Conservation (phyloP, 2,888 invertebrate species). For the Branchipolynoe longqiensis region DNA sequence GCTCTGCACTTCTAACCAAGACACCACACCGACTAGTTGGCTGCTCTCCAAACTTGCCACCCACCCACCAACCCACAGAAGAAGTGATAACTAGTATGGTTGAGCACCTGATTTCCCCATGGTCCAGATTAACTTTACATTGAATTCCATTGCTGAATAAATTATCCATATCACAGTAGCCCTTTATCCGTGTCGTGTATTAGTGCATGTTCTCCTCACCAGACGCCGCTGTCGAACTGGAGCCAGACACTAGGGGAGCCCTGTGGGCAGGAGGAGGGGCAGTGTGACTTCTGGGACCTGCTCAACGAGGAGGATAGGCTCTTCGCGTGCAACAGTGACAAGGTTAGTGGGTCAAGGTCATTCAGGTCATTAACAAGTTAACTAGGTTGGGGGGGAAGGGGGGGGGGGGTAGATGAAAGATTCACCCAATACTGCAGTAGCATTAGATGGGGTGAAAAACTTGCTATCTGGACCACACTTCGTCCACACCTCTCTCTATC, state of each 20-base stretch:
- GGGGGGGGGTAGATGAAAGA: too few relatives aligned
- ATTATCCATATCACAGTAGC: background rate
- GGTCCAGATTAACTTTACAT: background rate
- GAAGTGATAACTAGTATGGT: too few relatives aligned
- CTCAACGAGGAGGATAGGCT: conserved; percentile 10
- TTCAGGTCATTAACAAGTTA: background rate
- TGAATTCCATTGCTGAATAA: background rate
- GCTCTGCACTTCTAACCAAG: too few relatives aligned
- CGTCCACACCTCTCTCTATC: too few relatives aligned
- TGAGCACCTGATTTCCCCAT: too few relatives aligned
- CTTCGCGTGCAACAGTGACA: background rate
- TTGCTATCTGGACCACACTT: too few relatives aligned
- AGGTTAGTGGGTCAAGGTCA: background rate
- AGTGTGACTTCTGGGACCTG: conserved; percentile 50
- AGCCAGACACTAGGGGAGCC: conserved; percentile 73
- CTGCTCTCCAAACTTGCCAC: too few relatives aligned
- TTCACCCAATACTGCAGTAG: too few relatives aligned
- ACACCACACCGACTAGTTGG: too few relatives aligned
- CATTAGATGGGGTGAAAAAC: background rate
- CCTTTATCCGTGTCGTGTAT: too few relatives aligned
- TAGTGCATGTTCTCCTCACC: conserved; percentile 28
- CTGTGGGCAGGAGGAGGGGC: conserved; percentile 77
- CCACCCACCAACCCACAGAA: too few relatives aligned
- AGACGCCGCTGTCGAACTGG: conserved; percentile 80
- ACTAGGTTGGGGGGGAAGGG: background rate